Base-by-base conservation (phyloP, 2,113 vertebrate genomes). In the Cyprinodon brontotheroides region DNA sequence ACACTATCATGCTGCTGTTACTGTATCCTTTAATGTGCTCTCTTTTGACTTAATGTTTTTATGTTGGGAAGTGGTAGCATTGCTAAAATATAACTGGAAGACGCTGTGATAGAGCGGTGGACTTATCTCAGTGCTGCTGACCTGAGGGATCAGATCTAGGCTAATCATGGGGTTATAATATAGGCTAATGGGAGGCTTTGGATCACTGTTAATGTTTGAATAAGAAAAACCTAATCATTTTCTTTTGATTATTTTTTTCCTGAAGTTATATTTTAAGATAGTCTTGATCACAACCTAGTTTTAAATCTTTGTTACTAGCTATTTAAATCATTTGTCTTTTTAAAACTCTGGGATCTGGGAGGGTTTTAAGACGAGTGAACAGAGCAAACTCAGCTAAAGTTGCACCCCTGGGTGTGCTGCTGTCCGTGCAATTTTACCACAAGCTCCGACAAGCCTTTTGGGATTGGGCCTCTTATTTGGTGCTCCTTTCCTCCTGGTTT, bases 371-470 rank as follows among this genome's bases (percentile, higher is more conserved):
- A 83, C 91, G 89, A 80, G 92, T 53, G 50, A 87, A 85, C 79
- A 78, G 88, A 84, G 74, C 77, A 86, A 88, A 68, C 72, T 70
- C 68, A 73, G 76, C 67, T 82, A 64, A 86, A 87, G 87, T 71
- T 83, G 72, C 84, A 81, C 80, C 81, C 84, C 70, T 85, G 83
- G 90, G 86, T 86, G 86, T 86, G 89, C 87, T 87, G 70, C 83
- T 91, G 92, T 92, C 90, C 90, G 68, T 60, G 64, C 69, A 83
- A 83, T 89, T 74, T 80, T 61, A 89, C 87, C 84, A 78, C 90
- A 91, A 77, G 91, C 84, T 86, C 81, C 84, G 90, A 91, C 92
- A 90, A 88, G 89, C 86, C 81, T 78, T 77, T 87, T 92, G 88
- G 89, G 86, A 81, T 50, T 53, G 63, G 66, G 80, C 74, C 85